A percentile compares a stretch with the other conserved stretches of the same genome.
phyloP scores from a whole-genome alignment of 1,140 invertebrate species.

The Drosophila kanapiae region DNA sequence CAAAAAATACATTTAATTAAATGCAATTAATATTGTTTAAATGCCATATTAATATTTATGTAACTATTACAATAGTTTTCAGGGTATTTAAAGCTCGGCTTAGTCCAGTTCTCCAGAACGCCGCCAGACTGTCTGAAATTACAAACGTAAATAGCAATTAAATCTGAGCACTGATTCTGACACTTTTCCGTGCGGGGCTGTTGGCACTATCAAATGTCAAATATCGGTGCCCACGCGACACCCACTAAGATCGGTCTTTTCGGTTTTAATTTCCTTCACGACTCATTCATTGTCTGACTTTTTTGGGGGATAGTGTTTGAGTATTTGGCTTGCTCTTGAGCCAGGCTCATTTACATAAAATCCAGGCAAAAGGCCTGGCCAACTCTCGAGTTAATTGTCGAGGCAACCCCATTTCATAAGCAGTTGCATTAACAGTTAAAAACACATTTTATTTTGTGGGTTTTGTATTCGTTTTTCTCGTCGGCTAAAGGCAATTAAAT shows the following conservation, averaged over 20 bases:
- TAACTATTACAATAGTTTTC: too few relatives aligned
- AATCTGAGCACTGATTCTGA: conserved; percentile 60
- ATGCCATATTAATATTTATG: background rate
- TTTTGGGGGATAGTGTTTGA: conserved; percentile 10
- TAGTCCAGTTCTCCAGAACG: background rate
- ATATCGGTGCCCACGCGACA: conserved; percentile 58
- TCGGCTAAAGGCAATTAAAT: conserved; percentile 71
- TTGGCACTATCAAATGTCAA: conserved; percentile 65
- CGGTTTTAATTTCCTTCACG: conserved; percentile 10
- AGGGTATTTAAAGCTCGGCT: background rate
- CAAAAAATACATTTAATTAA: background rate
- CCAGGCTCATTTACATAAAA: conserved; percentile 64
- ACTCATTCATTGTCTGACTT: conserved; percentile 5
- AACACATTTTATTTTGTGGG: conserved; percentile 61
- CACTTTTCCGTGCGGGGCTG: conserved; percentile 37
- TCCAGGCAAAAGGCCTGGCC: conserved; percentile 42
- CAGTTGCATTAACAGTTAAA: conserved; percentile 69
- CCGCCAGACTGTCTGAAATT: conserved; percentile 40
- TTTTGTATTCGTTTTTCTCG: conserved; percentile 50
- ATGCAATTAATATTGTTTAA: background rate
- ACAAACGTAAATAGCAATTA: conserved; percentile 70
- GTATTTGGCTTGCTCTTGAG: conserved; percentile 22
- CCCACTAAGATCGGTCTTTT: conserved; percentile 32
- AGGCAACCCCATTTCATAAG: conserved; percentile 79
- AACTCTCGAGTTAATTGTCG: conserved; percentile 46